Base-by-base conservation (phyloP, 2,113 vertebrate species). In the Leptobrachium ailaonicum region DNA sequence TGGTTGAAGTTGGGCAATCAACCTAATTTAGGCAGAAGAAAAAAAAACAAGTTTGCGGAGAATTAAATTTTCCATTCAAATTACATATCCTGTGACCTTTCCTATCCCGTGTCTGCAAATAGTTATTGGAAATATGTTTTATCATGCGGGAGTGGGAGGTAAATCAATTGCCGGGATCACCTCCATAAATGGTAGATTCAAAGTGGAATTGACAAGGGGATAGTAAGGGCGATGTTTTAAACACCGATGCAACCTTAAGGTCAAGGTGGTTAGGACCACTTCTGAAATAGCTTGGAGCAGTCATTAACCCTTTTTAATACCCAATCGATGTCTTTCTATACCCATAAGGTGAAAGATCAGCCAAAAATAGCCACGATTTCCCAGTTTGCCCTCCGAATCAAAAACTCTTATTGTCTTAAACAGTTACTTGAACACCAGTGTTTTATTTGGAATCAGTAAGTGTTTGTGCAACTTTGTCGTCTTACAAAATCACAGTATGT, bases 211-310 rank as follows among this genome's bases (percentile, higher is more conserved):
- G 47, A 66, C 63, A n/a, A 13, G 72, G 72, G 56, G 67, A 69
- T 79, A 85, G 62, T 78, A 83, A 62, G 41, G 82, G 63, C 53
- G 64, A 40, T 82, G 85, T 88, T 77, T 71, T 53, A 83, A 85
- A 84, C 87, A 86, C 86, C 82, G 80, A 63, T 85, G 68, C 83
- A 87, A 78, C 82, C 85, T 80, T 66, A 41, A 41, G 86, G 85
- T 90, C 86, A 89, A 72, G 83, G 87, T 82, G 84, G 84, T 85
- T 58, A 83, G 62, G 84, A 75, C 83, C 77, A 78, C 81, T 88
- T 82, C 79, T 83, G 82, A 74, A 85, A 76, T 82, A 74, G 75
- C 75, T 87, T 85, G 83, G 82, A 82, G 77, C 63, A 85, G 76
- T 83, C 84, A 82, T 83, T 87, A 88, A 75, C 69, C 84, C 69